These are phyloP conservation scores for Eupithecia dodoneata DNA, from an alignment of 2,888 invertebrate genomes.

Conservation along the genomic window DNA sequence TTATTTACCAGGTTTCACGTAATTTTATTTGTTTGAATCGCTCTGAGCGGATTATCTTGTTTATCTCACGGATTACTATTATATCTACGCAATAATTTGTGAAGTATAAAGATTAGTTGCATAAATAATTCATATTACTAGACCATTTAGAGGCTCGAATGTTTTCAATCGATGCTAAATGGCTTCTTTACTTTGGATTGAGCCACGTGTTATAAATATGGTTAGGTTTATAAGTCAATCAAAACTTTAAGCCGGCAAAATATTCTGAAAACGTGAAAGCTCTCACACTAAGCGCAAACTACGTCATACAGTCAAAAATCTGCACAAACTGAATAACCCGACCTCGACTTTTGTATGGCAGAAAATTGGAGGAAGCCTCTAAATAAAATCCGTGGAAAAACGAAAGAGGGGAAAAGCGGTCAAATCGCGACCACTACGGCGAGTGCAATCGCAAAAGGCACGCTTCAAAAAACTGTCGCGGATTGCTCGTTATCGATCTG, in stretches of 20 bases:
- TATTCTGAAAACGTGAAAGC: neutral
- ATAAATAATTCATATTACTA: neutral
- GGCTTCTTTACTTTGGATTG: neutral
- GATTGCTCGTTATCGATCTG: constrained; percentile 60
- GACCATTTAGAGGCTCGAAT: neutral
- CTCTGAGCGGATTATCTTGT: constrained; percentile 26
- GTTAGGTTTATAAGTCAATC: neutral
- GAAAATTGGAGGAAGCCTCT: constrained; percentile 30
- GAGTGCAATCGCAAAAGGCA: constrained; percentile 39
- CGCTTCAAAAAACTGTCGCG: constrained; percentile 55
- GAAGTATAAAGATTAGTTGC: neutral
- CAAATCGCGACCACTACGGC: constrained; percentile 40
- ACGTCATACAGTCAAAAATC: constrained; percentile 1
- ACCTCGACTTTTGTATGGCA: constrained; percentile 8
- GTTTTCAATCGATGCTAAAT: neutral
- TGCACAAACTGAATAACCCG: neutral
- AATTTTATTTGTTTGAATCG: constrained; percentile 33
- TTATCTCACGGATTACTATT: constrained; percentile 5
- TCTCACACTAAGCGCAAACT: neutral
- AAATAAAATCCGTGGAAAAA: constrained; percentile 36
- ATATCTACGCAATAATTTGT: neutral
- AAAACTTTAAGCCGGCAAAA: neutral
- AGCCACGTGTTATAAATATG: neutral
- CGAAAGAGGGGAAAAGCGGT: constrained; percentile 38
- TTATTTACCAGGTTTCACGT: constrained; percentile 51